phyloP scores from a whole-genome alignment of 2,797 vertebrate genomes.

The Aulostomus chinensis region DNA sequence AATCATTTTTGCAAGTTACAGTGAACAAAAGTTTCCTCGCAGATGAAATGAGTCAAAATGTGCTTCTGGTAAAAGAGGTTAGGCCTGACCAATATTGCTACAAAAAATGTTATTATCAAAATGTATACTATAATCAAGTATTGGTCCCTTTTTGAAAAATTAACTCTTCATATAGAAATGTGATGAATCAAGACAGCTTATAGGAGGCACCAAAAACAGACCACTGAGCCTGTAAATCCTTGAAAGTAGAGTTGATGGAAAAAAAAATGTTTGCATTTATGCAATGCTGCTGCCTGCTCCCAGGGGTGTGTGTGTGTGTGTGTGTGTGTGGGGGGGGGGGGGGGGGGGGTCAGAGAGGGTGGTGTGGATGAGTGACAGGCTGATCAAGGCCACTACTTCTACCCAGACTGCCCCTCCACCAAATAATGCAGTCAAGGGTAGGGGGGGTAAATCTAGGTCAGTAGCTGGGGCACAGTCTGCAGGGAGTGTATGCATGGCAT shows the following conservation, averaged over 20 bases:
- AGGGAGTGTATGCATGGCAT: conserved; percentile 9
- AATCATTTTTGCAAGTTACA: too few relatives aligned
- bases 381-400: conserved; percentile 45
- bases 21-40: too few relatives aligned
- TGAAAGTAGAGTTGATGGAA: neutral
- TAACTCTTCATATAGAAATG: too few relatives aligned
- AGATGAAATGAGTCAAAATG: too few relatives aligned
- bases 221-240: too few relatives aligned
- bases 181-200: too few relatives aligned
- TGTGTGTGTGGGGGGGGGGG: neutral
- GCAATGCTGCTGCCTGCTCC: conserved; percentile 6
- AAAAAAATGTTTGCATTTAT: conserved; percentile 8
- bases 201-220: too few relatives aligned
- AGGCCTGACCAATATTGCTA: too few relatives aligned
- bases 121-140: too few relatives aligned
- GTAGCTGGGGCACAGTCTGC: conserved; percentile 49
- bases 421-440: conserved; percentile 37
- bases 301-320: neutral
- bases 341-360: conserved; percentile 4
- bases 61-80: too few relatives aligned
- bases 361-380: conserved; percentile 42
- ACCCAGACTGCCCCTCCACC: conserved; percentile 55
- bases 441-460: conserved; percentile 67
- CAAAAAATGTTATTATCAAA: too few relatives aligned
- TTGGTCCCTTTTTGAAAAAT: too few relatives aligned